phyloP scores from a whole-genome alignment of 2,113 vertebrate genomes.

The Pterocles burchelli region DNA sequence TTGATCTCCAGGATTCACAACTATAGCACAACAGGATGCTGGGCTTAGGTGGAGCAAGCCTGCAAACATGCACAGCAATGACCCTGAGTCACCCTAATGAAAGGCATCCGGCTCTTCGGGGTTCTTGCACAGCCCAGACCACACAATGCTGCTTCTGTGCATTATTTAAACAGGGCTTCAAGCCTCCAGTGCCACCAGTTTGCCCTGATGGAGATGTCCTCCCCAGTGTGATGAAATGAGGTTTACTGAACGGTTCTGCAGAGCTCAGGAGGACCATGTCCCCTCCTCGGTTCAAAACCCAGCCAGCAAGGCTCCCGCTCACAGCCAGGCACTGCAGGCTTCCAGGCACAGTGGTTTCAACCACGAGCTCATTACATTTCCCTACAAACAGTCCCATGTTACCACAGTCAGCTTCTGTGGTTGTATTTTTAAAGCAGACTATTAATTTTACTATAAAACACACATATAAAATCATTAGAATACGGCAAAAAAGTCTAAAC shows the following conservation, averaged over 20 bases:
- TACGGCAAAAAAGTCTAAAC: background rate
- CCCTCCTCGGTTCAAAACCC: background rate
- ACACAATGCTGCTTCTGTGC: background rate
- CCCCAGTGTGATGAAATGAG: background rate
- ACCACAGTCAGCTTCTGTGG: background rate
- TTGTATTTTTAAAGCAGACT: background rate
- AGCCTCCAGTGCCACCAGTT: background rate
- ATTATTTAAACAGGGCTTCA: background rate
- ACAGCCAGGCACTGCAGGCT: background rate
- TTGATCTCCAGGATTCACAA: slow-evolving; percentile 7
- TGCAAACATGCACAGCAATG: background rate
- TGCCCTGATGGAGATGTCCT: background rate
- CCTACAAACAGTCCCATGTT: background rate
- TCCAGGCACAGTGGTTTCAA: background rate
- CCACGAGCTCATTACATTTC: background rate
- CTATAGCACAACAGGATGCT: background rate
- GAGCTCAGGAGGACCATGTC: background rate
- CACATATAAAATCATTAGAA: background rate
- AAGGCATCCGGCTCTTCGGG: background rate
- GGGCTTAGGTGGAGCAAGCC: background rate
- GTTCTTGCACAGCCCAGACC: background rate
- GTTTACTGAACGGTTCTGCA: background rate
- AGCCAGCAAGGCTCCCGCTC: background rate
- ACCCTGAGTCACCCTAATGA: background rate
- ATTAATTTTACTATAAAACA: slow-evolving; percentile 38